Evolutionary conservation across 2,797 vertebrate genomes (phyloP), one percentile per base, ranked within the genome.

Genomic region (Lithobates pipiens): DNA sequence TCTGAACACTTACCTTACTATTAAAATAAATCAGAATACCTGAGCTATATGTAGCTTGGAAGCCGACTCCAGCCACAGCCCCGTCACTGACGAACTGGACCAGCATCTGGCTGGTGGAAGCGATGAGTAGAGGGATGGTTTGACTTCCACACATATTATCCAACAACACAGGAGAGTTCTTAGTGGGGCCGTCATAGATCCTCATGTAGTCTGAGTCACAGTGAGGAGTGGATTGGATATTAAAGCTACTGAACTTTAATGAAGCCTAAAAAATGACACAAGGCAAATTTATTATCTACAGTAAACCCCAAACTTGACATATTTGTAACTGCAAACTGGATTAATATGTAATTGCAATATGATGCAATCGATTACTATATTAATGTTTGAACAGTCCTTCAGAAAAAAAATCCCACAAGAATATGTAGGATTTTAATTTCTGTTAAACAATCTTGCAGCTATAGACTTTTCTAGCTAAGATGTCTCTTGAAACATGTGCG

Each of bases 161-260:
- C 71, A 92, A 23, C 57, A 92, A 77, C 32, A 92, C 69, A n/a
- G 77, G 89, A 25, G 88, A 90, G 57, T 82, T 90, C 86, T 88
- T 92, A 85, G 86, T 91, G 86, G 88, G 90, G 29, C 92, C 92
- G 0, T 92, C 89, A 84, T 93, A 93, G 84, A 93, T 86, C 86
- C 86, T 91, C 76, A 93, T 74, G 8, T 92, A 93, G 85, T 93
- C 92, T 81, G 90, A 91, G 34, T 85, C 80, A 86, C 93, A 93
- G 68, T 69, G 71, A 72, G 88, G 21, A n/a, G 91, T 90, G 1
- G 0, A 11, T 2, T 92, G 91, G 29, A 93, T 86, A 90, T 92
- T 90, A 89, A 93, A 90, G 76, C 82, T 54, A 10, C 89, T 86
- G 89, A 93, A 93, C 44, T 89, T 89, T 83, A 93, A 83, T 68